These are phyloP conservation scores for Henricia sp. DNA, from an alignment of 53 echinoderm and acorn worm species.

Conservation along the genomic window DNA sequence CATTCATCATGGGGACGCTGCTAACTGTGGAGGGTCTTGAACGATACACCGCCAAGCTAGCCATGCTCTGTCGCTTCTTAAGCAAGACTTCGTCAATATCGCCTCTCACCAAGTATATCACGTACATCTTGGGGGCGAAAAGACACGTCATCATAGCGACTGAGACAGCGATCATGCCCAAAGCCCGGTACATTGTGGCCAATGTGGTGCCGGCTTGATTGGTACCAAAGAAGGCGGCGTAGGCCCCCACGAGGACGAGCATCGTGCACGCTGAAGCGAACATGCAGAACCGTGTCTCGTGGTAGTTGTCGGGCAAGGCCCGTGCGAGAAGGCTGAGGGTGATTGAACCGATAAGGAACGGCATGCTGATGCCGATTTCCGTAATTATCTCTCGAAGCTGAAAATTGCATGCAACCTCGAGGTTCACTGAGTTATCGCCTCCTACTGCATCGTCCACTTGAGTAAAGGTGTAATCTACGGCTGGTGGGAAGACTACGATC, in stretches of 20 bases:
- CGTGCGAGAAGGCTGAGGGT: slow-evolving; percentile 80
- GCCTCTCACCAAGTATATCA: slow-evolving; percentile 55
- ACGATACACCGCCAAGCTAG: slow-evolving; percentile 25
- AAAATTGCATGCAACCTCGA: slow-evolving; percentile 71
- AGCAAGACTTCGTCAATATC: slow-evolving; percentile 54
- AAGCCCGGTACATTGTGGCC: slow-evolving; percentile 61
- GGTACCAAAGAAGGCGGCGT: slow-evolving; percentile 35
- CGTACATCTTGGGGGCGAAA: slow-evolving; percentile 75
- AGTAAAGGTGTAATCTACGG: slow-evolving; percentile 15
- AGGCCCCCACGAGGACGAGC: slow-evolving; percentile 43
- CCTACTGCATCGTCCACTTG: slow-evolving; percentile 25
- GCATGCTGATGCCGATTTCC: slow-evolving; percentile 67
- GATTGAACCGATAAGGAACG: slow-evolving; percentile 70
- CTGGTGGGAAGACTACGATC: slow-evolving; percentile 68
- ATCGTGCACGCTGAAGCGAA: slow-evolving; percentile 61
- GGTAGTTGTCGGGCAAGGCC: slow-evolving; percentile 88
- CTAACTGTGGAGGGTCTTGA: slow-evolving; percentile 19
- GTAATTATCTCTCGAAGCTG: slow-evolving; percentile 64
- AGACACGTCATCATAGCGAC: slow-evolving; percentile 69
- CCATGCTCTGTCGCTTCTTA: slow-evolving; percentile 43
- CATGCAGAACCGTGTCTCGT: slow-evolving; percentile 76
- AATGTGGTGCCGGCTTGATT: not conserved
- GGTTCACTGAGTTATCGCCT: slow-evolving; percentile 41
- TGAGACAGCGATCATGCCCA: slow-evolving; percentile 60
- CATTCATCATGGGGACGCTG: slow-evolving; percentile 9